Evolutionary conservation across 2,113 vertebrate species (phyloP).

Genomic region (Pelecanoides urinatrix): DNA sequence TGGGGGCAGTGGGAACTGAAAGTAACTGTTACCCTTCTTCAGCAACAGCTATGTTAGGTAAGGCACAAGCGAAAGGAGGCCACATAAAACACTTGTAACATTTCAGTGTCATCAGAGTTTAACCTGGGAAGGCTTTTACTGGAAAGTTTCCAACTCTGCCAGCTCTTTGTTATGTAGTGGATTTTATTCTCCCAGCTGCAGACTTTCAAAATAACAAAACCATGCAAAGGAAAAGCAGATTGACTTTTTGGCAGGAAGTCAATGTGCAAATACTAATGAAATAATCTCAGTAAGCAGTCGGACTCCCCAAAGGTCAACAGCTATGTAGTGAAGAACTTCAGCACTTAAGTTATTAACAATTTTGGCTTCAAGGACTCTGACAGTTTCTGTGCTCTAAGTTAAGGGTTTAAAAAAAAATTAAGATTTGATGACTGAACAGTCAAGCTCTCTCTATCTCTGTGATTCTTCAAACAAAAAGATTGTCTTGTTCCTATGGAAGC

Average conservation of each 20-base stretch:
- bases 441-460: neutral
- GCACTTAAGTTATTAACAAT: slow-evolving; percentile 26
- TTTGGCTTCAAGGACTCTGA: neutral
- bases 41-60: neutral
- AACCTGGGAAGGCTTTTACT: neutral
- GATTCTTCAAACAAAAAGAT: neutral
- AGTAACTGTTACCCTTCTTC: neutral
- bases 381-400: neutral
- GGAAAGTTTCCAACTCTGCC: neutral
- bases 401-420: neutral
- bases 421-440: neutral
- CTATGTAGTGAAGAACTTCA: neutral
- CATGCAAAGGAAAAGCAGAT: slow-evolving; percentile 38
- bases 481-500: neutral
- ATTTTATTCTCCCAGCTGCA: slow-evolving; percentile 25
- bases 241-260: slow-evolving; percentile 50
- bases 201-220: slow-evolving; percentile 42
- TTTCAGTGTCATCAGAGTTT: slow-evolving; percentile 6
- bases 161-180: neutral
- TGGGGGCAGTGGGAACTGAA: neutral
- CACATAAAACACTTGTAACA: neutral
- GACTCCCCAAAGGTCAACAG: slow-evolving; percentile 10
- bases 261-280: slow-evolving; percentile 44
- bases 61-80: neutral
- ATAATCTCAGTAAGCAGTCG: slow-evolving; percentile 24